Conservation (phyloP, 2,797 vertebrate species). For the Heterohyrax brucei region DNA sequence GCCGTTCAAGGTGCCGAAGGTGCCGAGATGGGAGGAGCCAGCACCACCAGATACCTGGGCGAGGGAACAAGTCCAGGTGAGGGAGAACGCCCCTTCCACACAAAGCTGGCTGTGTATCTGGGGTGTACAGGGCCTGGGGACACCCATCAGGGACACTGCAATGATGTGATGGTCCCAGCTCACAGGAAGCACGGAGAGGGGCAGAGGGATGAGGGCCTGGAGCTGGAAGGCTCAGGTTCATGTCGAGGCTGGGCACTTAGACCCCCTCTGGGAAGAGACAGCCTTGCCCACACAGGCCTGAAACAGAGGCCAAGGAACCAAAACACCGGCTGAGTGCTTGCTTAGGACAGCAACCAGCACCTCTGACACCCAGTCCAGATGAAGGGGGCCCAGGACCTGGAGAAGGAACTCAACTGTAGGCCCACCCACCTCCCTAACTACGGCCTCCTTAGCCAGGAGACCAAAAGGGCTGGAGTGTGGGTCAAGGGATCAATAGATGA, state of each 20-base stretch:
- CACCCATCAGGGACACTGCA: background rate
- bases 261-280: background rate
- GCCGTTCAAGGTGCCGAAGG: background rate
- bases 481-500: background rate
- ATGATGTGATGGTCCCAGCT: background rate
- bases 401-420: background rate
- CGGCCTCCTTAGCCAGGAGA: too few species aligned
- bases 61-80: constrained; percentile 18
- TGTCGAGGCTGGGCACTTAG: background rate
- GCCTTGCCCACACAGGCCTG: background rate
- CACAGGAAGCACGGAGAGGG: accelerated
- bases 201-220: too few species aligned
- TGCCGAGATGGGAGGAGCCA: background rate
- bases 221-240: background rate
- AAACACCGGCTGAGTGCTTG: accelerated
- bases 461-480: background rate
- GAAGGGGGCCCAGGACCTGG: too few species aligned
- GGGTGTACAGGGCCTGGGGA: background rate
- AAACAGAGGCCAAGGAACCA: background rate
- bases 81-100: background rate
- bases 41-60: constrained; percentile 73
- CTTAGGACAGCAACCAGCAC: accelerated
- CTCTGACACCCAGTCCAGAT: background rate
- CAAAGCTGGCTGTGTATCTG: background rate
- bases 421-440: too few species aligned